phyloP scores from a whole-genome alignment of 2,113 vertebrate genomes.

The Microcebus griseorufus region DNA sequence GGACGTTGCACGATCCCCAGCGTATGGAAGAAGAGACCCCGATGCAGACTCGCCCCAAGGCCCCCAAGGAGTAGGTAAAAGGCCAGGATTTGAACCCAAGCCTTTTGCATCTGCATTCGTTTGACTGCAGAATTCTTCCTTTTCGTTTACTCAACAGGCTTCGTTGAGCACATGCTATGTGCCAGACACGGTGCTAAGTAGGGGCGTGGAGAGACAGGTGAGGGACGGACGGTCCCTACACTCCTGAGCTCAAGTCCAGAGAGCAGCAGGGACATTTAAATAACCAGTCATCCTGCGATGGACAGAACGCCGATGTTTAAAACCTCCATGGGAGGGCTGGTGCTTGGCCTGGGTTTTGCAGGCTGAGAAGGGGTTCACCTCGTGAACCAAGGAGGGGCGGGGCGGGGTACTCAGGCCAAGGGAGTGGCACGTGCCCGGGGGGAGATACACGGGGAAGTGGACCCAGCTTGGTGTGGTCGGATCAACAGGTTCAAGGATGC shows the following conservation, averaged over 20 bases:
- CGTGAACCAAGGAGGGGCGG: neutral
- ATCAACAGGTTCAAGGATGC: neutral
- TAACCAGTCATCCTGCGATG: neutral
- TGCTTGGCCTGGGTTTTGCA: neutral
- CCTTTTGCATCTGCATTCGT: neutral
- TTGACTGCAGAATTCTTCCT: neutral
- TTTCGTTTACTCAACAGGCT: neutral
- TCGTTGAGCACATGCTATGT: neutral
- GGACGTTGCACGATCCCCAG: accelerated
- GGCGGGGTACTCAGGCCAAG: accelerated
- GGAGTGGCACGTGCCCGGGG: neutral
- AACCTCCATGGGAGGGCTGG: neutral
- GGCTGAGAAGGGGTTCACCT: neutral
- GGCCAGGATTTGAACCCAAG: neutral
- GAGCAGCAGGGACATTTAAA: neutral
- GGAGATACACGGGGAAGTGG: neutral
- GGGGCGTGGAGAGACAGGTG: no score
- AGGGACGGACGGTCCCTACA: no score
- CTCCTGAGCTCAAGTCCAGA: neutral
- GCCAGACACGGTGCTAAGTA: accelerated
- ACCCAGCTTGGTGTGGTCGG: neutral
- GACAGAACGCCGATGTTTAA: neutral
- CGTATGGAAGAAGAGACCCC: neutral
- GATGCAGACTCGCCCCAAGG: neutral
- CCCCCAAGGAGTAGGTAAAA: neutral